Conservation (phyloP, 2,113 vertebrate genomes). For the Anas platyrhynchos region DNA sequence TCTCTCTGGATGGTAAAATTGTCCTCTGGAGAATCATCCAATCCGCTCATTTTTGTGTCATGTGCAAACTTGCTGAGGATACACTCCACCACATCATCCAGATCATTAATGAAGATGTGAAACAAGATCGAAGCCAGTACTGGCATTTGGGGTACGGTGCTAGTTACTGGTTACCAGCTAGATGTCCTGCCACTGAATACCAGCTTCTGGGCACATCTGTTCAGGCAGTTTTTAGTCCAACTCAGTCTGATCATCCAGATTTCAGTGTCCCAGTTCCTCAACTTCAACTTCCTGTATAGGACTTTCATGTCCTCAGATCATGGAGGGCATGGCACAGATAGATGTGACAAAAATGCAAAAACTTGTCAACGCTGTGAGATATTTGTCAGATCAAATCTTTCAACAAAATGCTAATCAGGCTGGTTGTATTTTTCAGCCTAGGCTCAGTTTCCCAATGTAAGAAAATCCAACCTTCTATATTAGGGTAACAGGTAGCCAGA, state of each 20-base stretch:
- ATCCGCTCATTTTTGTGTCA: background rate
- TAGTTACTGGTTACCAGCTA: background rate
- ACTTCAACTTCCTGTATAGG: background rate
- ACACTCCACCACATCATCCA: background rate
- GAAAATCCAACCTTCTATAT: accelerated
- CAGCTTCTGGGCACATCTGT: background rate
- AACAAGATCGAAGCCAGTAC: background rate
- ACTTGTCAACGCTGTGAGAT: background rate
- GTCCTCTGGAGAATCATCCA: background rate
- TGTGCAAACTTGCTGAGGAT: background rate
- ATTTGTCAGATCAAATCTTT: background rate
- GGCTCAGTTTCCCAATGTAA: background rate
- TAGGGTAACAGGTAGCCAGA: background rate
- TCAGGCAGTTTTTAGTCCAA: background rate
- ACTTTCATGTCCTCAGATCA: background rate
- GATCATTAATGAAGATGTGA: background rate
- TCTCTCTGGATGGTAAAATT: background rate
- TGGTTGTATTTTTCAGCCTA: background rate
- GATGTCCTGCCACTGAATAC: background rate
- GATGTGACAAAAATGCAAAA: background rate
- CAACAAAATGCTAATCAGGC: background rate
- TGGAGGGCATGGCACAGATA: background rate
- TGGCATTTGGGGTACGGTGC: accelerated
- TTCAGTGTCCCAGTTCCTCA: background rate
- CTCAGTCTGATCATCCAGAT: background rate